Evolutionary conservation across 2,797 vertebrate genomes (phyloP).

Genomic region (Prionace glauca): DNA sequence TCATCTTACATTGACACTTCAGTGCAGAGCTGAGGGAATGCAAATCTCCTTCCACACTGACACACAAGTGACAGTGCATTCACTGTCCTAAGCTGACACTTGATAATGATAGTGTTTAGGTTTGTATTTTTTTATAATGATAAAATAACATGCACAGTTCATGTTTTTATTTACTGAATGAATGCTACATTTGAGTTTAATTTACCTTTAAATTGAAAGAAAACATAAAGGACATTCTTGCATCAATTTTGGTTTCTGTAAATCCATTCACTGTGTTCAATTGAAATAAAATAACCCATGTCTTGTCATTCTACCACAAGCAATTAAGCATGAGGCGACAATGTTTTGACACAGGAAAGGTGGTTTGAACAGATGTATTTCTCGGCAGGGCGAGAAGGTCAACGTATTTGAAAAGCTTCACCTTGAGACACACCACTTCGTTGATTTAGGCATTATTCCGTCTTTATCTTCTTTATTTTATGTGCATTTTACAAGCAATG

Average conservation of each 20-base stretch:
- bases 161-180: not conserved
- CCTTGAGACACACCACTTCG: not conserved
- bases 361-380: constrained; percentile 4
- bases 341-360: not conserved
- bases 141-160: not conserved
- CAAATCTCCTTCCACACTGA: not conserved
- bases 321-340: not conserved
- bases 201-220: not conserved
- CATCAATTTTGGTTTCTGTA: not conserved
- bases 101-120: too few species aligned
- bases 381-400: not conserved
- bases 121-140: not conserved
- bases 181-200: not conserved
- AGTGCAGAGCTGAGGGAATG: not conserved
- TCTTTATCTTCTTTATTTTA: not conserved
- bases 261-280: not conserved
- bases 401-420: not conserved
- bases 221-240: not conserved
- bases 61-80: not conserved
- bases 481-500: not conserved
- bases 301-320: not conserved
- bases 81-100: not conserved
- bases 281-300: not conserved
- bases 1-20: too few species aligned
- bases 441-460: not conserved